phyloP scores from a whole-genome alignment of 2,888 invertebrate species.

The Mycalesis mineus region DNA sequence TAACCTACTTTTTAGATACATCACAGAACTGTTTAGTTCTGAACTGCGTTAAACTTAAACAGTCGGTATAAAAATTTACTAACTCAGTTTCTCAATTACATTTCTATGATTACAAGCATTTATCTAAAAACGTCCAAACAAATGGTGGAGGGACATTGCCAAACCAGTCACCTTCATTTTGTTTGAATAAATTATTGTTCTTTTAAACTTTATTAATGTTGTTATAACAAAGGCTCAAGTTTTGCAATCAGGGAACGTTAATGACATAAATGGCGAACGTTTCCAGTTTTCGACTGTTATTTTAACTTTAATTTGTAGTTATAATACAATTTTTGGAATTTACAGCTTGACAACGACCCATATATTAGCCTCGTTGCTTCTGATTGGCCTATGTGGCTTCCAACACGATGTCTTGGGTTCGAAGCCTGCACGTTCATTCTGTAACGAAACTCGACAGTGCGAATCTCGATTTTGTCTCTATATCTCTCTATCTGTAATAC shows the following conservation, averaged over 20 bases:
- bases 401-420: too few species aligned
- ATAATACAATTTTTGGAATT: background rate
- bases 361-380: too few species aligned
- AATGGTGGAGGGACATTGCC: constrained; percentile 3
- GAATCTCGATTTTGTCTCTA: too few species aligned
- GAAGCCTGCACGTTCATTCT: too few species aligned
- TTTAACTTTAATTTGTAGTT: constrained; percentile 2
- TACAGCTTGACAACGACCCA: too few species aligned
- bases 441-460: too few species aligned
- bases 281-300: constrained; percentile 1
- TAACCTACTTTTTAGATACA: too few species aligned
- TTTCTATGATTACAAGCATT: constrained; percentile 12
- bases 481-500: too few species aligned
- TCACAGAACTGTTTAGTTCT: too few species aligned
- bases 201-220: constrained; percentile 35
- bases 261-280: constrained; percentile 18
- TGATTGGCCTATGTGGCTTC: too few species aligned
- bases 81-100: background rate
- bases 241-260: constrained; percentile 14
- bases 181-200: constrained; percentile 33
- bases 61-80: too few species aligned
- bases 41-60: too few species aligned
- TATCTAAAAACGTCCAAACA: constrained; percentile 5
- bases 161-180: constrained; percentile 24
- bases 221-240: constrained; percentile 26